These are phyloP conservation scores for Horisme vitalbata DNA, from an alignment of 2,888 invertebrate species.

Conservation along the genomic window DNA sequence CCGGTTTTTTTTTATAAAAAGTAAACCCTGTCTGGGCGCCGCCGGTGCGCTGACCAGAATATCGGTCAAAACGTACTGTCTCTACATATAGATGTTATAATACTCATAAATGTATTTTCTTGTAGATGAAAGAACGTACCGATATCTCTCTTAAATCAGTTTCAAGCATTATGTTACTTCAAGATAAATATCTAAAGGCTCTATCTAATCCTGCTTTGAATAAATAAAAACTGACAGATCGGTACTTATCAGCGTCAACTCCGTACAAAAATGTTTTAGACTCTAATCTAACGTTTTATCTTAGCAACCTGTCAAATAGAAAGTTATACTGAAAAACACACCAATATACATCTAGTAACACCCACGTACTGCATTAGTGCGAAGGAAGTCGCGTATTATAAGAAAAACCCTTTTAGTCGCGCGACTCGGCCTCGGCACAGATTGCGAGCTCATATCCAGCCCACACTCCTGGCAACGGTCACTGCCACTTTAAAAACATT, in stretches of 20 bases:
- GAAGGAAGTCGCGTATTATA: slow-evolving; percentile 51
- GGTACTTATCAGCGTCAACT: slow-evolving; percentile 18
- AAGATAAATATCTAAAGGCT: slow-evolving; percentile 17
- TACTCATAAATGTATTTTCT: background rate
- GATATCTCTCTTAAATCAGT: slow-evolving; percentile 6
- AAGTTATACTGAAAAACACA: slow-evolving; percentile 39
- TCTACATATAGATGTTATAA: background rate
- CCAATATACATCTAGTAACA: slow-evolving; percentile 44
- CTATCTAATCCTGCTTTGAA: slow-evolving; percentile 24
- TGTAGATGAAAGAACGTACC: background rate
- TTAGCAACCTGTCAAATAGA: slow-evolving; percentile 33
- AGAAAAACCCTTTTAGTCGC: slow-evolving; percentile 42
- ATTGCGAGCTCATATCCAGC: slow-evolving; percentile 54
- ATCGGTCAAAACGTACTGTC: slow-evolving; percentile 21
- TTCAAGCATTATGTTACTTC: slow-evolving; percentile 4
- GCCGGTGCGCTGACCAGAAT: slow-evolving; percentile 22
- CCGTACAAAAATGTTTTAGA: slow-evolving; percentile 12
- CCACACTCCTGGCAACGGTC: slow-evolving; percentile 67
- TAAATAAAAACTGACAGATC: slow-evolving; percentile 21
- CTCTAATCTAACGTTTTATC: slow-evolving; percentile 30
- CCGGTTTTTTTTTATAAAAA: slow-evolving; percentile 53
- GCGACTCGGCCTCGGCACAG: slow-evolving; percentile 59
- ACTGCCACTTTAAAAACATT: slow-evolving; percentile 51
- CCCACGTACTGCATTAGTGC: slow-evolving; percentile 50
- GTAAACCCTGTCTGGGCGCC: slow-evolving; percentile 36